phyloP scores from a whole-genome alignment of 2,113 vertebrate genomes.

The Cephalopholis sonnerati region DNA sequence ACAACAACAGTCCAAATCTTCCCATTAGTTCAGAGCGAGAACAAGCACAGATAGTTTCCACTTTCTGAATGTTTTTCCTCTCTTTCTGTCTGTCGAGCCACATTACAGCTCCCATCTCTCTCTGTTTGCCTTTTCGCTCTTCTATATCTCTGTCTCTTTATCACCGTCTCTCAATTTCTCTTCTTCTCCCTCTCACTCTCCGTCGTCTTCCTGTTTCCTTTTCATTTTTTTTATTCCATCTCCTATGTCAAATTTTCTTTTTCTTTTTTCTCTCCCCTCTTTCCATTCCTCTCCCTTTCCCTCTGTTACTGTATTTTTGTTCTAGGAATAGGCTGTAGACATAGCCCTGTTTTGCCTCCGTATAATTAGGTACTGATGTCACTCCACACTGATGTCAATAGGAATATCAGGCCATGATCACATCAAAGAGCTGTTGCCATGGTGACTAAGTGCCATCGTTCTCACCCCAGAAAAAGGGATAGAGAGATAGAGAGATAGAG shows the following conservation, averaged over 20 bases:
- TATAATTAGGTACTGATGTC: conserved; percentile 83
- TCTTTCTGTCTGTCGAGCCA: conserved; percentile 44
- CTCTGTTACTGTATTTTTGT: conserved; percentile 31
- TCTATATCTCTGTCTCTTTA: conserved; percentile 47
- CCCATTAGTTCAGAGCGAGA: conserved; percentile 62
- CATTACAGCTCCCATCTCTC: conserved; percentile 56
- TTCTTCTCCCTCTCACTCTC: neutral
- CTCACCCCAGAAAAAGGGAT: conserved; percentile 72
- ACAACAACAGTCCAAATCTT: conserved; percentile 65
- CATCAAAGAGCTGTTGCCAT: conserved; percentile 85
- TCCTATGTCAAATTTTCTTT: neutral
- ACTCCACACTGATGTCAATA: conserved; percentile 80
- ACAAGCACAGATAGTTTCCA: conserved; percentile 56
- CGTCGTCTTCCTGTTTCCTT: conserved; percentile 10
- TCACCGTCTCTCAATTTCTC: conserved; percentile 24
- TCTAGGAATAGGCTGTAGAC: conserved; percentile 51
- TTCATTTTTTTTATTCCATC: conserved; percentile 16
- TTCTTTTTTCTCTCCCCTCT: neutral
- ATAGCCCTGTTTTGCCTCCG: conserved; percentile 62
- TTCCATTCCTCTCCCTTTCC: neutral
- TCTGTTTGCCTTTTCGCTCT: conserved; percentile 47
- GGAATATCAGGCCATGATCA: conserved; percentile 82
- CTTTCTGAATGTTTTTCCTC: conserved; percentile 56
- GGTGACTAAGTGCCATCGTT: conserved; percentile 85
- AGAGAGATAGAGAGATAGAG: conserved; percentile 25